These are phyloP conservation scores for Herpetotheres cachinnans DNA, from an alignment of 2,113 vertebrate genomes.

Conservation along the genomic window DNA sequence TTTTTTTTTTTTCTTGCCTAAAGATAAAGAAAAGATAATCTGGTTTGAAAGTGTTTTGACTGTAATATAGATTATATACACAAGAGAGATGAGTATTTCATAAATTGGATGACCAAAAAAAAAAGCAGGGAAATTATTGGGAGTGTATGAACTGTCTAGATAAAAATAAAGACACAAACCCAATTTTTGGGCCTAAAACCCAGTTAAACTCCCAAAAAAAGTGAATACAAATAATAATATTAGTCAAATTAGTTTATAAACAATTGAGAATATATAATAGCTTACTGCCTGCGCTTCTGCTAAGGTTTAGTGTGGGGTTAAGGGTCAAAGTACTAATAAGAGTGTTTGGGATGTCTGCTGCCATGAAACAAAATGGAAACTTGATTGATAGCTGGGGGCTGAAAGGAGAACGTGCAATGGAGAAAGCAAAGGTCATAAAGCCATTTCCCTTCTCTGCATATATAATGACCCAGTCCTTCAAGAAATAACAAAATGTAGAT, in stretches of 20 bases:
- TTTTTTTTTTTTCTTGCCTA: background rate
- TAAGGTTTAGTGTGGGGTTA: conserved; percentile 88
- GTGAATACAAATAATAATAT: conserved; percentile 30
- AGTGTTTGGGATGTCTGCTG: conserved; percentile 98
- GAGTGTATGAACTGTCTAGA: background rate
- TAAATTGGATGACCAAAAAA: background rate
- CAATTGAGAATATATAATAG: conserved; percentile 74
- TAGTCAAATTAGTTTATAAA: conserved; percentile 77
- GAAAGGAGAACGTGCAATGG: conserved; percentile 76
- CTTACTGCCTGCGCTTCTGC: conserved; percentile 77
- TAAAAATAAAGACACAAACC: background rate
- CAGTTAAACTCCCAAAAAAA: background rate
- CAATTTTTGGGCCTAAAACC: background rate
- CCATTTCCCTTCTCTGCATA: conserved; percentile 83
- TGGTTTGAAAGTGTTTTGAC: background rate
- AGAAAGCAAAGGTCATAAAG: conserved; percentile 86
- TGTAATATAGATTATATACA: background rate
- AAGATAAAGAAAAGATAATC: background rate
- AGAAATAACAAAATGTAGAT: conserved; percentile 74
- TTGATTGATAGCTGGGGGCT: conserved; percentile 95
- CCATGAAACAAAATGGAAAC: conserved; percentile 99
- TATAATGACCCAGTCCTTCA: conserved; percentile 77
- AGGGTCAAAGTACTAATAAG: conserved; percentile 95
- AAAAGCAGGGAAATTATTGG: background rate
- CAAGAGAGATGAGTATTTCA: background rate